Percentiles rank a stretch among this genome's conserved stretches.
These are phyloP conservation scores for Sturnira hondurensis DNA, from an alignment of 2,113 vertebrate species.

Conservation along the genomic window DNA sequence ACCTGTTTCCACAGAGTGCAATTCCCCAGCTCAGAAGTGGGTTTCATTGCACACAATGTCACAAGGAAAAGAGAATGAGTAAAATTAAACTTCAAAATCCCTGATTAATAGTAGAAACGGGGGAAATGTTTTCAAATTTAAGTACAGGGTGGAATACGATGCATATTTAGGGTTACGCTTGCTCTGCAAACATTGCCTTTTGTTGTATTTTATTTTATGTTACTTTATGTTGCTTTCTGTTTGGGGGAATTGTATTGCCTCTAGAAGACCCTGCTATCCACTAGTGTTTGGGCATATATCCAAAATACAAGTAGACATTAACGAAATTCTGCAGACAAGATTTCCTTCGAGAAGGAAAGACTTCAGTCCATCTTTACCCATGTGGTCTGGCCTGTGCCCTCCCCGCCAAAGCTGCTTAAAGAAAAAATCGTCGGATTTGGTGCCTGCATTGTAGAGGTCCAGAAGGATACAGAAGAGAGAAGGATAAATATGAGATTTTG, in stretches of 20 bases:
- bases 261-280: conserved; percentile 36
- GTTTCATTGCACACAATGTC: conserved; percentile 60
- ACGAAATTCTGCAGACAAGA: conserved; percentile 51
- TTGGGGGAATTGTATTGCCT: conserved; percentile 23
- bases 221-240: conserved; percentile 28
- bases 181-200: conserved; percentile 26
- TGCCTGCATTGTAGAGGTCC: not conserved
- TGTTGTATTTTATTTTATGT: not conserved
- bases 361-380: conserved; percentile 14
- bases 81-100: conserved; percentile 64
- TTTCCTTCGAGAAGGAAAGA: conserved; percentile 44
- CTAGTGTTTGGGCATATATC: conserved; percentile 50
- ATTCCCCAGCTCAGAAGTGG: conserved; percentile 61
- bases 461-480: not conserved
- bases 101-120: conserved; percentile 56
- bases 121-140: conserved; percentile 50
- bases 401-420: conserved; percentile 38
- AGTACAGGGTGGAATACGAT: conserved; percentile 10
- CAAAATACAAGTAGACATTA: conserved; percentile 61
- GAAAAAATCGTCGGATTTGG: conserved; percentile 1
- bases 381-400: conserved; percentile 36
- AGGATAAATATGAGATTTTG: not conserved
- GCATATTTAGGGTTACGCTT: conserved; percentile 35
- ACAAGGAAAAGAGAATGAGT: conserved; percentile 66
- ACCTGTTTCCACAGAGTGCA: conserved; percentile 78